Percentiles rank a stretch among this genome's conserved stretches.
phyloP scores from a whole-genome alignment of 2,888 invertebrate species.

The Rhabditophanes sp. region DNA sequence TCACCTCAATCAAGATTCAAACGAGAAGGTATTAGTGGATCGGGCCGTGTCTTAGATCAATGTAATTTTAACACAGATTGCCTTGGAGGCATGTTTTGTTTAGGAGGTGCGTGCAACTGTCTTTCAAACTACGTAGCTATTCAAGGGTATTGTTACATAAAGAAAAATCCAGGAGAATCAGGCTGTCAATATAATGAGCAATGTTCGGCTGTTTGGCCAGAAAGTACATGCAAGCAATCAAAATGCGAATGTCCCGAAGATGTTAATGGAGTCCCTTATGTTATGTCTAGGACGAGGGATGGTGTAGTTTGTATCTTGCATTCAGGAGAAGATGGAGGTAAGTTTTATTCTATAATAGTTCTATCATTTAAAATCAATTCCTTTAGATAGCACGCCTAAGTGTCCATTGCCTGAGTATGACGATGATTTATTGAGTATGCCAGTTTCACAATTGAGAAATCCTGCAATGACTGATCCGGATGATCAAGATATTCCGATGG shows the following conservation, averaged over 20 bases:
- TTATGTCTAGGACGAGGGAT: constrained; percentile 36
- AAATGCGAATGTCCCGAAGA: constrained; percentile 42
- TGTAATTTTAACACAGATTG: constrained; percentile 44
- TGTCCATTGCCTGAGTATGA: constrained; percentile 35
- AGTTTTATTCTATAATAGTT: constrained; percentile 16
- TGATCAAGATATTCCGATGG: constrained; percentile 39
- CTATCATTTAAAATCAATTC: constrained; percentile 3
- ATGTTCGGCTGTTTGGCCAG: constrained; percentile 41
- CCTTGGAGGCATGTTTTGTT: constrained; percentile 43
- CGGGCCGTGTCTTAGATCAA: constrained; percentile 41
- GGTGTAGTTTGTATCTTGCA: constrained; percentile 41
- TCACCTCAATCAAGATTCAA: constrained; percentile 27
- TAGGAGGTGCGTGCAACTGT: constrained; percentile 40
- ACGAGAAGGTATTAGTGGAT: constrained; percentile 40
- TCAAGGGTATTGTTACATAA: constrained; percentile 40
- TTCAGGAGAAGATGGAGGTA: constrained; percentile 42
- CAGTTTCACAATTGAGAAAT: constrained; percentile 39
- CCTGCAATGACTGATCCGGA: constrained; percentile 43
- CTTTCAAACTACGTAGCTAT: constrained; percentile 42
- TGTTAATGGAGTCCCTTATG: constrained; percentile 42
- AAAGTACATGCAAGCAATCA: constrained; percentile 37
- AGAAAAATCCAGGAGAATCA: constrained; percentile 41
- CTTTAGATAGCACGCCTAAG: constrained; percentile 16
- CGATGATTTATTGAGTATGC: constrained; percentile 41
- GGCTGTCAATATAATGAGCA: constrained; percentile 42